Base-by-base conservation (phyloP, 2,113 vertebrate genomes). In the Aphelocoma coerulescens region DNA sequence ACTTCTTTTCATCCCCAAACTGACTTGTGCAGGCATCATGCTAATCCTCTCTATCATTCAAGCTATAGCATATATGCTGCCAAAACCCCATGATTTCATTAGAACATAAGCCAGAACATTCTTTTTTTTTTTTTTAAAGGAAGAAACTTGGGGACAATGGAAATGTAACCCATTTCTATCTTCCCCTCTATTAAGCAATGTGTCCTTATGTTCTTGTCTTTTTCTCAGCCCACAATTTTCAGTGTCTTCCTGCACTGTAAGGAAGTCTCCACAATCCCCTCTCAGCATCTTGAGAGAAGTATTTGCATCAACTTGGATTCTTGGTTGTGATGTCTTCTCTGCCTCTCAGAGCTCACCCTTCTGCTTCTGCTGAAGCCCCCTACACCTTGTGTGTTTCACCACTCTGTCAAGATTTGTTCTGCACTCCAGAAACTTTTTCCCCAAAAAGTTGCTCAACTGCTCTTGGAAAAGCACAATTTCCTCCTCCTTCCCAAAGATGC, bases 381-480 rank as follows among this genome's bases (percentile, higher is more conserved):
- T 82, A 37, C 48, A 89, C 43, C 37, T 69, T n/a, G 24, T 3
- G 12, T 1, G 0, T 89, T 92, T 84, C 63, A 59, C 39, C 55
- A 66, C 37, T 79, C n/a, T 16, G 16, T 43, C 30, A 71, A 62
- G 74, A 93, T 65, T 78, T 92, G 55, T 57, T 84, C 68, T 92
- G 71, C 44, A 71, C 59, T 95, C 43, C 65, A 93, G 72, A 88
- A 88, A 37, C 33, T 8, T 84, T 30, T 80, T 51, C 39, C n/a
- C 86, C 0, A 0, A 80, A 80, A 84, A 86, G 55, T 75, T 96
- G 48, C 91, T 97, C 93, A 96, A 67, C 30, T 44, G 48, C 93
- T 95, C 73, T 95, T 95, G 68, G 73, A 93, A 85, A 89, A 93
- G 68, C 65, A 74, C 32, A 63, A 9, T 63, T 91, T 92, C 35